Conservation (phyloP, 2,888 invertebrate genomes). For the Cataglyphis cursor region DNA sequence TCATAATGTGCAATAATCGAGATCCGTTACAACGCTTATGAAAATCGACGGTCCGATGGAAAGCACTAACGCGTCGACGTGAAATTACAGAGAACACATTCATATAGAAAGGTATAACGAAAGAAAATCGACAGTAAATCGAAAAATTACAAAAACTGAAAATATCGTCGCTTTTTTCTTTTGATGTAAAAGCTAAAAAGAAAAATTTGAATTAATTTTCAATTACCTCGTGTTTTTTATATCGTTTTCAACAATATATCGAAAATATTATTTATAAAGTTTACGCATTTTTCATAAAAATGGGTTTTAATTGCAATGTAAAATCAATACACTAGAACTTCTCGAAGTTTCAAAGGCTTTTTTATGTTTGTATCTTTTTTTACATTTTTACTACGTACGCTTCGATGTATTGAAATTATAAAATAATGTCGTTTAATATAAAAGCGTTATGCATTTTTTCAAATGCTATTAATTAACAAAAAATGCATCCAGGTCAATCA, state of each 20-base stretch:
- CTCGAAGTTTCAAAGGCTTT: not conserved
- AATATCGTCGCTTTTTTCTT: not conserved
- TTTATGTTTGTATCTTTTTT: not conserved
- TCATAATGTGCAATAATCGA: constrained; percentile 58
- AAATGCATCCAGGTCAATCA: constrained; percentile 3
- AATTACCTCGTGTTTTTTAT: not conserved
- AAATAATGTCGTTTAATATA: constrained; percentile 31
- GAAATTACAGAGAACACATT: constrained; percentile 26
- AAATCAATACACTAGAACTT: not conserved
- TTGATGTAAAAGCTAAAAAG: not conserved
- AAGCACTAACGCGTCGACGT: not conserved
- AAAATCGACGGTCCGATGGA: constrained; percentile 47
- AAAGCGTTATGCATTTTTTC: constrained; percentile 1
- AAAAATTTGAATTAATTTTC: not conserved
- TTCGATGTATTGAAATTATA: not conserved
- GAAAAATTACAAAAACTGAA: not conserved
- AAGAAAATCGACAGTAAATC: not conserved
- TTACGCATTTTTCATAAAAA: not conserved
- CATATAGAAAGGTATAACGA: not conserved
- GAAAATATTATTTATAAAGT: not conserved
- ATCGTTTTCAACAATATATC: not conserved
- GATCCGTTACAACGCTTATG: constrained; percentile 45
- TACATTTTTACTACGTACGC: not conserved
- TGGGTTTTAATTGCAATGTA: not conserved
- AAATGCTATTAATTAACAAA: constrained; percentile 17